Evolutionary conservation across 2,797 vertebrate genomes (phyloP).

Genomic region (Monodelphis domestica): DNA sequence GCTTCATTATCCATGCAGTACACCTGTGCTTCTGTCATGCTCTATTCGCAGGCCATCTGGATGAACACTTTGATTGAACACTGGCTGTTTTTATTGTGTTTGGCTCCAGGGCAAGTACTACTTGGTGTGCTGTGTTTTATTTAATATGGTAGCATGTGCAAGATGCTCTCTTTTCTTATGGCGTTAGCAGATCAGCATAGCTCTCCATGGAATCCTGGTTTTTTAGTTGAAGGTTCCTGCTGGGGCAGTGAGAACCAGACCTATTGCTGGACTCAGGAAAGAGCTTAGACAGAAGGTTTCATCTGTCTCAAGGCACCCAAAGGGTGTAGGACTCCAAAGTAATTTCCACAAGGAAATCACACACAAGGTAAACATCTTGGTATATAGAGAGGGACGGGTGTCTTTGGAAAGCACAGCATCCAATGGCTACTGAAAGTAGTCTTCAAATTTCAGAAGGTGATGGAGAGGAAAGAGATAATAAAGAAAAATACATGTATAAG

Average conservation of each 20-base stretch:
- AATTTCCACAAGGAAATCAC: too few species aligned
- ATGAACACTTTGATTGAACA: conserved; percentile 51
- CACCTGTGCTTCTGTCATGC: conserved; percentile 1
- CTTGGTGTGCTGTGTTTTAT: background rate
- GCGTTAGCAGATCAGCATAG: background rate
- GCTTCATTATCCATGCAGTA: background rate
- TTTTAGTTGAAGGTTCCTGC: background rate
- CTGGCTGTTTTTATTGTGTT: background rate
- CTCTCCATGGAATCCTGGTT: background rate
- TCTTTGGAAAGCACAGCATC: background rate
- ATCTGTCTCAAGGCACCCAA: conserved; percentile 45
- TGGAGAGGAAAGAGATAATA: too few species aligned
- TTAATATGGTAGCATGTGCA: background rate
- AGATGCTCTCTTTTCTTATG: background rate
- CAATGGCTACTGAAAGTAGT: too few species aligned
- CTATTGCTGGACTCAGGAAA: conserved; percentile 30
- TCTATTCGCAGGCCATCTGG: background rate
- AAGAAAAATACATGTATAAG: too few species aligned
- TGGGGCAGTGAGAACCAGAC: background rate
- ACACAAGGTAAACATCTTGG: too few species aligned
- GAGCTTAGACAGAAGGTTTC: conserved; percentile 51
- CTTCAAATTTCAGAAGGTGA: background rate
- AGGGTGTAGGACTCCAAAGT: background rate
- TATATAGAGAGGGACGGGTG: background rate
- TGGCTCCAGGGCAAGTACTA: background rate